Evolutionary conservation across 2,888 invertebrate genomes (phyloP).

Genomic region (Drosophila paracracens): DNA sequence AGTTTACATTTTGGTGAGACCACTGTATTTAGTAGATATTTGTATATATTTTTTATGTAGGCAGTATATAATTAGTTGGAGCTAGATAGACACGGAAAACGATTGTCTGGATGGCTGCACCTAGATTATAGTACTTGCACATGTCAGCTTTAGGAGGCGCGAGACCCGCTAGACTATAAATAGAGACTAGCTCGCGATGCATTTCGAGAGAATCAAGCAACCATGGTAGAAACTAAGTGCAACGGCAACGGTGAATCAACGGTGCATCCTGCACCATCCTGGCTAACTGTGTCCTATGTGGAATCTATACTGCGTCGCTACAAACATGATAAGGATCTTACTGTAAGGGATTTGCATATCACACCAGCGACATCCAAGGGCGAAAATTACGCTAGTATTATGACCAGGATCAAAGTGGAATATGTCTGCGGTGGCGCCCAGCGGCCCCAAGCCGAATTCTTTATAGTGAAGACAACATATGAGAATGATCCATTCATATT

Average conservation of each 20-base stretch:
- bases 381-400: constrained; percentile 78
- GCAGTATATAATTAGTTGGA: neutral
- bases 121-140: constrained; percentile 4
- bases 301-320: constrained; percentile 62
- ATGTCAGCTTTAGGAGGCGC: neutral
- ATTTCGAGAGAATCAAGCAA: constrained; percentile 25
- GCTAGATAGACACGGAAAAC: neutral
- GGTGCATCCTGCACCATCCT: constrained; percentile 58
- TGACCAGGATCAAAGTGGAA: constrained; percentile 68
- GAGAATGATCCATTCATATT: constrained; percentile 69
- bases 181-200: neutral
- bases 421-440: constrained; percentile 37
- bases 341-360: constrained; percentile 53
- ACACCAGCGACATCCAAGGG: constrained; percentile 75
- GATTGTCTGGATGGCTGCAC: constrained; percentile 24
- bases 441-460: constrained; percentile 42
- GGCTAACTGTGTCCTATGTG: constrained; percentile 76
- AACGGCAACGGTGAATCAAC: constrained; percentile 6
- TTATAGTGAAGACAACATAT: constrained; percentile 74
- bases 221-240: constrained; percentile 55
- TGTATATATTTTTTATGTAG: neutral
- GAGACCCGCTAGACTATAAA: constrained; percentile 44
- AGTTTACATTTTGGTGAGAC: neutral
- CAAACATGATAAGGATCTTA: constrained; percentile 63
- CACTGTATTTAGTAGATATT: neutral